Evolutionary conservation across 2,797 vertebrate genomes (phyloP), one percentile per base, ranked within the genome.

Genomic region (Momotus momota): DNA sequence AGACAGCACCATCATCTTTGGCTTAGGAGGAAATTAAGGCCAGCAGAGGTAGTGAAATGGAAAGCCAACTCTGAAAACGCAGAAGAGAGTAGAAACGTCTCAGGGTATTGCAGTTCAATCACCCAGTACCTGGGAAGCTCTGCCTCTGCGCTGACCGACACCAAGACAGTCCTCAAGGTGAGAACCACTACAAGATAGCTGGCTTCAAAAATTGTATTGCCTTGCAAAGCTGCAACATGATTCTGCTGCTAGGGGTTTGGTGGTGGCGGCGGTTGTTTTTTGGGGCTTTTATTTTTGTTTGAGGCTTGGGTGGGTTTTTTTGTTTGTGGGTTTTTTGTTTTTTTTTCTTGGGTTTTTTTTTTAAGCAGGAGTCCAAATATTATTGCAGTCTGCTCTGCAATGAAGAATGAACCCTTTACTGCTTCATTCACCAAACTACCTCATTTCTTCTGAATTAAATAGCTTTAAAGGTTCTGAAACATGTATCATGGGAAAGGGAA

Each of bases 1-100:
- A 69, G 38, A 41, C 26, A 91, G 71, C 45, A 73, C 60, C 21
- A 20, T 62, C n/a, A 31, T 84, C 69, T 93, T 88, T 46, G 48
- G 77, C n/a, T 88, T 62, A 72, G 38, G 26, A 87, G 64, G 40
- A 96, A 95, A 96, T 80, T 71, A 93, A 71, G 66, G 52, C 40
- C 23, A 81, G 35, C 4, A 85, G 31, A 95, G 69, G 45, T 72
- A 91, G 92, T 35, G 43, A 84, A 92, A 86, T 7, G 41, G 57
- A 91, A 95, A 48, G 57, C 40, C 65, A 86, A 65, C 61, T 93
- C 58, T 62, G 9, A 90, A 94, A 95, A 80, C 1, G 10, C 22
- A 65, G 70, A 81, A 74, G 19, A 9, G 9, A 49, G 57, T 22
- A 89, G 72, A 92, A 77, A 65, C 0, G 0, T 61, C 65, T 58